phyloP scores from a whole-genome alignment of 2,888 invertebrate genomes.

The Gymnoscelis rufifasciata region DNA sequence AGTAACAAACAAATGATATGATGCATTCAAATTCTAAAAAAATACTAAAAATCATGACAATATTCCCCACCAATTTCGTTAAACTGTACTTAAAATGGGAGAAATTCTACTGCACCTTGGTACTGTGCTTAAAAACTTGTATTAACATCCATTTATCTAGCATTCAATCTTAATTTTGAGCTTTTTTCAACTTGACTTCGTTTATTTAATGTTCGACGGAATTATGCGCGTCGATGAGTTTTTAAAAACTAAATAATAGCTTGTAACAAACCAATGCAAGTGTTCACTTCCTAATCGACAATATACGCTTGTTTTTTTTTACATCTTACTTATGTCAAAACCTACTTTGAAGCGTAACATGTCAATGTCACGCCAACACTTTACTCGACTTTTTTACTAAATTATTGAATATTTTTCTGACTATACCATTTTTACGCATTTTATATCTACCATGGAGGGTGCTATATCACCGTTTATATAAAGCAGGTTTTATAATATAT shows the following conservation, averaged over 20 bases:
- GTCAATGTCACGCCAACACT: not conserved
- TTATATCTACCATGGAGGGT: too few species aligned
- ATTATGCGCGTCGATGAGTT: slow-evolving; percentile 15
- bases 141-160: slow-evolving; percentile 29
- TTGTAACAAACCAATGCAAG: too few species aligned
- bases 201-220: slow-evolving; percentile 25
- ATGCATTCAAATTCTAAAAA: slow-evolving; percentile 4
- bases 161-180: slow-evolving; percentile 30
- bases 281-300: too few species aligned
- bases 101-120: not conserved
- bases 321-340: too few species aligned
- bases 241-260: slow-evolving; percentile 17
- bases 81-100: not conserved
- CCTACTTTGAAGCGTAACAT: too few species aligned
- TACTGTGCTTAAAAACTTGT: slow-evolving; percentile 19
- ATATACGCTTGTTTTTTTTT: too few species aligned
- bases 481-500: too few species aligned
- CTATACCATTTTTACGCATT: too few species aligned
- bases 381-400: slow-evolving; percentile 1
- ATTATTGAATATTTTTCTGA: too few species aligned
- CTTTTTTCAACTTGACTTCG: slow-evolving; percentile 22
- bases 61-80: not conserved
- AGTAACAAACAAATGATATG: slow-evolving; percentile 6
- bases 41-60: not conserved
- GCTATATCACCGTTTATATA: too few species aligned